Base-by-base conservation (phyloP, 1,140 invertebrate species). In the Nephotettix cincticeps region DNA sequence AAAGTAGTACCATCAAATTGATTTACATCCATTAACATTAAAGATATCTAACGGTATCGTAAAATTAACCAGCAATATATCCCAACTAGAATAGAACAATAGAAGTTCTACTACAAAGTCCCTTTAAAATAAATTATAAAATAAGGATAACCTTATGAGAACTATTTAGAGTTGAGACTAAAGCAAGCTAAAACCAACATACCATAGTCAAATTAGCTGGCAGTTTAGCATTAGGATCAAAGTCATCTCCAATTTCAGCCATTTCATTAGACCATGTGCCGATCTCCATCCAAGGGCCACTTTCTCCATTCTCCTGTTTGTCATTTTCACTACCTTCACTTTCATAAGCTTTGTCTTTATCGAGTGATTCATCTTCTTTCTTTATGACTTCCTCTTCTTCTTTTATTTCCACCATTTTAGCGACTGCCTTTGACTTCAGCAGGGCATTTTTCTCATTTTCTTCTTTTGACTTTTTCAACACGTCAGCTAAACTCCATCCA, bases 261-360 rank as follows among this genome's bases (percentile, higher is more conserved):
- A 95, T 94, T 21, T 95, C 92, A 80, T 95, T 96, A 0, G 90
- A 92, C 93, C 93, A 96, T 0, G 90, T 95, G n/a, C 93, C 93
- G 68, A 96, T 94, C 80, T 94, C 92, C 76, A 93, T 86, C 75
- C 77, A 77, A 36, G 61, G 54, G 69, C 86, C 83, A 68, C 82
- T 82, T 27, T 83, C 80, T 80, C 85, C 79, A 14, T 65, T 66
- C 43, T 73, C 66, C 9, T 45, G 29, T 29, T 58, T 76, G 6
- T 43, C 69, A 47, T 81, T 79, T 14, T 80, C 78, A 61, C 83
- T 79, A 72, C 83, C 79, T 74, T 84, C 82, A 14, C 32, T 36
- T 36, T 36, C 32, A 36, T 36, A 4, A 36, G 32, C 14, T 36
- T 78, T 72, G 66, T 71, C 56, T 43, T 74, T 79, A 0, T 74